These are phyloP conservation scores for Holcopasites calliopsidis DNA, from an alignment of 1,140 invertebrate genomes.

Conservation along the genomic window DNA sequence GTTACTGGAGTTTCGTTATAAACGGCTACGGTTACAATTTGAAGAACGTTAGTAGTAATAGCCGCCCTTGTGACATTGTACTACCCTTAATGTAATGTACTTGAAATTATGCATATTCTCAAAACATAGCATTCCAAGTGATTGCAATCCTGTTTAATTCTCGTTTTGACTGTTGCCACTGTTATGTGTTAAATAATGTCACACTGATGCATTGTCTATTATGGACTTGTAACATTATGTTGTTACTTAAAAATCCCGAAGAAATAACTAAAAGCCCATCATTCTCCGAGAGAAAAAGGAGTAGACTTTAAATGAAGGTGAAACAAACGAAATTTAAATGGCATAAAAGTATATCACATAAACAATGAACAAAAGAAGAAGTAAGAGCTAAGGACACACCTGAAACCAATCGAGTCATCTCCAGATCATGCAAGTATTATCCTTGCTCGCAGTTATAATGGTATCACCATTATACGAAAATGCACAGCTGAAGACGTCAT, in stretches of 20 bases:
- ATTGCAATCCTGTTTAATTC: too few relatives aligned
- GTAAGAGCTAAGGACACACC: slow-evolving; percentile 66
- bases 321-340: slow-evolving; percentile 19
- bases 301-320: neutral
- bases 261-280: too few relatives aligned
- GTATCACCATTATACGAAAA: slow-evolving; percentile 89
- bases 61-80: neutral
- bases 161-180: too few relatives aligned
- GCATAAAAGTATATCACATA: slow-evolving; percentile 67
- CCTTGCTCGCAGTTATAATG: slow-evolving; percentile 88
- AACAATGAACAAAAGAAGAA: slow-evolving; percentile 62
- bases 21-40: neutral
- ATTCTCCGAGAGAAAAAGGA: too few relatives aligned
- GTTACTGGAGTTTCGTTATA: neutral
- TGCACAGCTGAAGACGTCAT: slow-evolving; percentile 89
- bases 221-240: too few relatives aligned
- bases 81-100: neutral
- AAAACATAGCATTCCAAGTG: too few relatives aligned
- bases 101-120: too few relatives aligned
- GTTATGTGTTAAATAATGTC: too few relatives aligned
- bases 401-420: slow-evolving; percentile 86
- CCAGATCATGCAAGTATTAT: slow-evolving; percentile 86
- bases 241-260: too few relatives aligned
- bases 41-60: neutral
- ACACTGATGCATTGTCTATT: too few relatives aligned